phyloP scores from a whole-genome alignment of 2,797 vertebrate genomes.

The Odontamblyopus rebecca region DNA sequence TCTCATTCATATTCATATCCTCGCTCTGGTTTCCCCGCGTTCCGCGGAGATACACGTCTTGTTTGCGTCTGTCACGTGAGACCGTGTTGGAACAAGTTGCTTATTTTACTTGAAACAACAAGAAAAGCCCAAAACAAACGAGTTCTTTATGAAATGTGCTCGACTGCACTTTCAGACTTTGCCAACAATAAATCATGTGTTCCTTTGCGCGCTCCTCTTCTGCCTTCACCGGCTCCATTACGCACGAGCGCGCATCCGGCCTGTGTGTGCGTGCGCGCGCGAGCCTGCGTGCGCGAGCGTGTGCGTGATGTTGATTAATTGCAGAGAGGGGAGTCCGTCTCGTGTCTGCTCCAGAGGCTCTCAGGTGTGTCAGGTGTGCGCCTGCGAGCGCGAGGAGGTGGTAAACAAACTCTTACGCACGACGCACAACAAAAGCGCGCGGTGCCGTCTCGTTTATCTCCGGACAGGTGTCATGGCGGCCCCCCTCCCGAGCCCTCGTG shows the following conservation, averaged over 20 bases:
- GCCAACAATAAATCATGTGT: slow-evolving; percentile 73
- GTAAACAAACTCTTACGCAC: slow-evolving; percentile 80
- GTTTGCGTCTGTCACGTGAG: slow-evolving; percentile 12
- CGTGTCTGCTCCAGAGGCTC: slow-evolving; percentile 76
- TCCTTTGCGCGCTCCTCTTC: slow-evolving; percentile 59
- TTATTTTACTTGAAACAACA: slow-evolving; percentile 32
- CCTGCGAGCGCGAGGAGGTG: slow-evolving; percentile 70
- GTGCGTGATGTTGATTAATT: slow-evolving; percentile 75
- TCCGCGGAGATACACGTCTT: slow-evolving; percentile 1
- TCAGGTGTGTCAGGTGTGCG: slow-evolving; percentile 58
- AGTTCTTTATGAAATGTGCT: slow-evolving; percentile 56
- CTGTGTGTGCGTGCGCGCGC: background rate
- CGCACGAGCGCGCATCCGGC: slow-evolving; percentile 5
- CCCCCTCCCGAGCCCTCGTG: slow-evolving; percentile 88
- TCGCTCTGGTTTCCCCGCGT: background rate
- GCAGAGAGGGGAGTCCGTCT: slow-evolving; percentile 72
- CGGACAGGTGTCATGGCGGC: slow-evolving; percentile 95
- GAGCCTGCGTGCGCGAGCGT: background rate
- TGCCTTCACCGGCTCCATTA: slow-evolving; percentile 29
- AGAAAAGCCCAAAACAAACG: slow-evolving; percentile 40
- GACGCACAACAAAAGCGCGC: slow-evolving; percentile 83
- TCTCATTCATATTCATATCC: slow-evolving; percentile 1
- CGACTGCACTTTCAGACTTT: slow-evolving; percentile 72
- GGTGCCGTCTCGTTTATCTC: slow-evolving; percentile 72
- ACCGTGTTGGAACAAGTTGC: slow-evolving; percentile 10